Conservation (phyloP, 2,797 vertebrate species). For the Chromis chromis region DNA sequence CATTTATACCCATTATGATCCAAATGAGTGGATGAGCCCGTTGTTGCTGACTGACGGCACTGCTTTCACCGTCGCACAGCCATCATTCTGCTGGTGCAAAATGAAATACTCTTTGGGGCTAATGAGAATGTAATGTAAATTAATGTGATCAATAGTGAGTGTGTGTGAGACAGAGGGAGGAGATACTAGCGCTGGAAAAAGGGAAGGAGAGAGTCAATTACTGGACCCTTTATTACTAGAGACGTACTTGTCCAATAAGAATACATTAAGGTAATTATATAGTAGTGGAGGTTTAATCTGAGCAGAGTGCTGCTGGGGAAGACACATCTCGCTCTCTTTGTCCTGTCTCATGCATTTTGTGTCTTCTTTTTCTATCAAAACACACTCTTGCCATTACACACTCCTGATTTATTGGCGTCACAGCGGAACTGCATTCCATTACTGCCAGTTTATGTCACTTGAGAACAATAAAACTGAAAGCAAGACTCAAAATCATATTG, state of each 20-base stretch:
- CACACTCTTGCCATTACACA: not conserved
- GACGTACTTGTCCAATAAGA: constrained; percentile 49
- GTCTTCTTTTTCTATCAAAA: constrained; percentile 5
- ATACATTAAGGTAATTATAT: constrained; percentile 65
- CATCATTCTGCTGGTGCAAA: constrained; percentile 36
- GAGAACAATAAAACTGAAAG: constrained; percentile 28
- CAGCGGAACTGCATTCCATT: not conserved
- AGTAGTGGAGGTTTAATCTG: constrained; percentile 61
- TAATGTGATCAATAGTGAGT: constrained; percentile 65
- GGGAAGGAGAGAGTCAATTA: constrained; percentile 49
- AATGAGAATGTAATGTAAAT: constrained; percentile 70
- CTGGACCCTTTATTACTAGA: constrained; percentile 52
- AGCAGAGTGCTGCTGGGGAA: constrained; percentile 55
- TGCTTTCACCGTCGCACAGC: constrained; percentile 13
- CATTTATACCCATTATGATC: constrained; percentile 13
- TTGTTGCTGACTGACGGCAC: constrained; percentile 29
- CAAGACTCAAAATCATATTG: not conserved
- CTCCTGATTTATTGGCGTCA: not conserved
- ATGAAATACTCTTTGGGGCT: constrained; percentile 56
- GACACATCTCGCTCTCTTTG: constrained; percentile 4
- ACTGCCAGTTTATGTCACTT: constrained; percentile 21
- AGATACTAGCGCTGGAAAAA: constrained; percentile 2
- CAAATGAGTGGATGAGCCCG: constrained; percentile 32
- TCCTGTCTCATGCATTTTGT: constrained; percentile 46
- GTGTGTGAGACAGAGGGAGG: constrained; percentile 8